Percentiles rank a stretch among this genome's conserved stretches.
Conservation (phyloP, 2,113 vertebrate species). For the Macrotus californicus region DNA sequence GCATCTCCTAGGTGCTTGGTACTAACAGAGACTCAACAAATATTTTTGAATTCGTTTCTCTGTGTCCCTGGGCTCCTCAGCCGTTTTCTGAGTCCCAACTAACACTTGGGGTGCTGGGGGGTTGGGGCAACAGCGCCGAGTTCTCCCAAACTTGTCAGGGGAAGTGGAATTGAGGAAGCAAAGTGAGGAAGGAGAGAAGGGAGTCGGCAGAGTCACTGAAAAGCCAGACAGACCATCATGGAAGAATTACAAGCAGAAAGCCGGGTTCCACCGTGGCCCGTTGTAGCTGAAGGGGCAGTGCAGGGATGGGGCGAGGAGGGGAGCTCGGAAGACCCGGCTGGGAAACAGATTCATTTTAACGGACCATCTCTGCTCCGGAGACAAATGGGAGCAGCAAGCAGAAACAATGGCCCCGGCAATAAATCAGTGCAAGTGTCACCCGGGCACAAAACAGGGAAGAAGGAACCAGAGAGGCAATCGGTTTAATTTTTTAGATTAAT, state of each 20-base stretch:
- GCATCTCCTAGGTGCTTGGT: neutral
- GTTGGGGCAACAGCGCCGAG: rapidly evolving
- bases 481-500: slow-evolving; percentile 66
- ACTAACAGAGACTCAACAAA: neutral
- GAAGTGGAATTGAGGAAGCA: neutral
- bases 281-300: rapidly evolving
- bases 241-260: slow-evolving; percentile 36
- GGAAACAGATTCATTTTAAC: neutral
- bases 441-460: neutral
- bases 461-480: neutral
- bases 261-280: neutral
- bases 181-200: neutral
- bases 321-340: neutral
- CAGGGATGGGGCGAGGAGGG: neutral
- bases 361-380: neutral
- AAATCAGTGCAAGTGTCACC: neutral
- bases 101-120: neutral
- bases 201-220: slow-evolving; percentile 18
- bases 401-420: neutral
- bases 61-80: neutral
- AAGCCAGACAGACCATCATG: slow-evolving; percentile 38
- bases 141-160: neutral
- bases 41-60: neutral
- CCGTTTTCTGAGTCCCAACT: neutral
- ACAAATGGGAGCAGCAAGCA: neutral